Base-by-base conservation (phyloP, 2,113 vertebrate genomes). In the Solea solea region DNA sequence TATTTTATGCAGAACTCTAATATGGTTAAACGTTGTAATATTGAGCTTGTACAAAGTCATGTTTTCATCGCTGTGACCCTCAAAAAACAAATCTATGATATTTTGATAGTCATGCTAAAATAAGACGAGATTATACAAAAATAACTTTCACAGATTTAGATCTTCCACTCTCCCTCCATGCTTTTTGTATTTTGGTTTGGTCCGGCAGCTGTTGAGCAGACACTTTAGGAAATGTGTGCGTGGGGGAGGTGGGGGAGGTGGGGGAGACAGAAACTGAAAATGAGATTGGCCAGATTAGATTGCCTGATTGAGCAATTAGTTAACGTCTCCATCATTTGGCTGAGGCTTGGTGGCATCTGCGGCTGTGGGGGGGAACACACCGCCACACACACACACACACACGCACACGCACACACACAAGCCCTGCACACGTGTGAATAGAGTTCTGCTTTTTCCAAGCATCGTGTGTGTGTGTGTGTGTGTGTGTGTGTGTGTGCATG, bases 281-380 rank as follows among this genome's bases (percentile, higher is more conserved):
- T 87, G 74, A 87, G 78, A 89, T 86, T 78, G 90, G 82, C 80
- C 69, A 85, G 90, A 91, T 92, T 90, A 91, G 79, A 92, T 91
- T 76, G 84, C 80, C 78, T 90, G 89, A 89, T 92, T 90, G 85
- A 84, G 84, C 89, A 88, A 90, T 92, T 92, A 92, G 87, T 75
- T 64, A 81, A 89, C 78, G 60, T 86, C 89, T 85, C 78, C 78
- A 80, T 88, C 88, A 86, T 86, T 84, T 87, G 86, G 83, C 81
- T 51, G 61, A 9, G 44, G 63, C 74, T 73, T 68, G 64, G 63
- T 67, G 41, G 81, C 90, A 90, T 90, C 91, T 93, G 90, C 82
- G 72, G 78, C 84, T 72, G 73, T 82, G 71, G 73, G 76, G 76
- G 72, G 75, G 44, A 55, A 75, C 69, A 70, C 62, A 81, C 27